Evolutionary conservation across 2,888 invertebrate genomes (phyloP).

Genomic region (Cerastis leucographa): DNA sequence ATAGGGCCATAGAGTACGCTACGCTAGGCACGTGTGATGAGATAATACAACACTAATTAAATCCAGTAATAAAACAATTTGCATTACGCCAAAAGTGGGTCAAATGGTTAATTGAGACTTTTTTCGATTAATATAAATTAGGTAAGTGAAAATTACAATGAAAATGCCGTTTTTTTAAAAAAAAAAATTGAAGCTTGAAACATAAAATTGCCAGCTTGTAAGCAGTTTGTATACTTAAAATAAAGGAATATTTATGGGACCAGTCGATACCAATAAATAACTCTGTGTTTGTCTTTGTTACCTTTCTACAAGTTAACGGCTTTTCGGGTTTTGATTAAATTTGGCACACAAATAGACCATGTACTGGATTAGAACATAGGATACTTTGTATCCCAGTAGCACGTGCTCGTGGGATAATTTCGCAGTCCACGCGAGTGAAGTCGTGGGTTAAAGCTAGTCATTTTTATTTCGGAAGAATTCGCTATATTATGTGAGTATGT

Average conservation of each 20-base stretch:
- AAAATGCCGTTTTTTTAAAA: background rate
- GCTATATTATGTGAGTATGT: background rate
- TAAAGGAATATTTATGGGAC: background rate
- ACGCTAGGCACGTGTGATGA: background rate
- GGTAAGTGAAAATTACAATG: background rate
- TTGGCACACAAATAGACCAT: background rate
- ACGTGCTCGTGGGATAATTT: background rate
- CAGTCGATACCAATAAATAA: background rate
- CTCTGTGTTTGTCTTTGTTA: background rate
- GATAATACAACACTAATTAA: background rate
- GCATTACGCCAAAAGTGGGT: constrained; percentile 7
- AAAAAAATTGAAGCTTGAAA: constrained; percentile 9
- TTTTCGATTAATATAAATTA: constrained; percentile 18
- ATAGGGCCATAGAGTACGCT: background rate
- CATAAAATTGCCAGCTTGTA: background rate
- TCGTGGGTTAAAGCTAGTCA: background rate
- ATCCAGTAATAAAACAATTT: constrained; percentile 14
- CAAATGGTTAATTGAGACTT: background rate
- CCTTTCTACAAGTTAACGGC: background rate
- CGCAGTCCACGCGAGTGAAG: background rate
- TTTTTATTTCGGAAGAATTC: background rate
- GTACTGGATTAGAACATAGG: background rate
- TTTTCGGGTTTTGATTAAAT: background rate
- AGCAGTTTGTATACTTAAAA: background rate
- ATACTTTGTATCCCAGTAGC: background rate